Evolutionary conservation across 2,888 invertebrate species (phyloP).

Genomic region (Bedellia somnulentella): DNA sequence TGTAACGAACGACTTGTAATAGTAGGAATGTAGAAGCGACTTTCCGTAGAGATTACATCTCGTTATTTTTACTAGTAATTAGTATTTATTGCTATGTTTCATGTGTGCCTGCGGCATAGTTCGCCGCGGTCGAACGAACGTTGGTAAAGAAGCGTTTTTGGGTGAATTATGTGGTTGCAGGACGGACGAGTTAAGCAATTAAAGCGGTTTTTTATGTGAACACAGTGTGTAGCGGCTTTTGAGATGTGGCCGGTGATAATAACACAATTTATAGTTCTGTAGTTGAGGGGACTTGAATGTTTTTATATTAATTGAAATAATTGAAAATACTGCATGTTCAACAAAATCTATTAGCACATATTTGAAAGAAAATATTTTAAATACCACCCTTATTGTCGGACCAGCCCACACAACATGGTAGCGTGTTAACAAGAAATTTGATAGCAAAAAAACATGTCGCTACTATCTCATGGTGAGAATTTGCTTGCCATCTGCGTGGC

Average conservation of each 20-base stretch:
- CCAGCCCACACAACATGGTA: conserved; percentile 39
- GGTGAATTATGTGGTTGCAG: conserved; percentile 40
- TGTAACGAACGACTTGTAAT: conserved; percentile 21
- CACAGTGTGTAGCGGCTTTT: conserved; percentile 20
- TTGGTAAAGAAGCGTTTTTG: conserved; percentile 36
- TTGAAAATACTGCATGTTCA: no score
- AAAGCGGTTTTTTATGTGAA: conserved; percentile 40
- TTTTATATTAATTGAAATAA: conserved; percentile 7
- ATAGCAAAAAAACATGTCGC: conserved; percentile 19
- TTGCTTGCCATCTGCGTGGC: conserved; percentile 39
- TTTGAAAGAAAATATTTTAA: no score
- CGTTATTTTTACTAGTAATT: conserved; percentile 56
- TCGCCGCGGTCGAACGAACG: conserved; percentile 23
- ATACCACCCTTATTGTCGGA: background rate
- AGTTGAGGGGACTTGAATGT: conserved; percentile 21
- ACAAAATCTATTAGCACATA: no score
- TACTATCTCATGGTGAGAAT: conserved; percentile 34
- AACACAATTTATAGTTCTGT: conserved; percentile 31
- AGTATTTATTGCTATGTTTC: conserved; percentile 50
- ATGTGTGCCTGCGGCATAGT: conserved; percentile 17
- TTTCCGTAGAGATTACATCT: conserved; percentile 46
- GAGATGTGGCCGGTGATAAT: conserved; percentile 41
- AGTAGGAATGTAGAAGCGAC: conserved; percentile 21
- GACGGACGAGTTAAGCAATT: conserved; percentile 48
- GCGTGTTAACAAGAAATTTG: conserved; percentile 26